Base-by-base conservation (phyloP, 2,888 invertebrate species). In the Ariolimax columbianus region DNA sequence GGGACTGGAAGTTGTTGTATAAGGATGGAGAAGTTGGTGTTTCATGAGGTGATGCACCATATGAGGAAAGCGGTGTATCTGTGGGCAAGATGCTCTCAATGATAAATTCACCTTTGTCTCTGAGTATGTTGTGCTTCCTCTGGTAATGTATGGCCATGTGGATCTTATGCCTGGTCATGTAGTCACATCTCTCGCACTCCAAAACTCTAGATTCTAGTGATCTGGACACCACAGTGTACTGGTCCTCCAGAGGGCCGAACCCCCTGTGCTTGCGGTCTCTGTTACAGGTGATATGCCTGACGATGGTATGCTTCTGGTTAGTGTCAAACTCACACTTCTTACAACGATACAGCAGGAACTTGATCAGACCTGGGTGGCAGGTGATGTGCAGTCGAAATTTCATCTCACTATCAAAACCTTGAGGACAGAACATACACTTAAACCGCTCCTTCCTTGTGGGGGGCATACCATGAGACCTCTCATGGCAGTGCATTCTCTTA, bases 371-470 rank as follows among this genome's bases (percentile, higher is more conserved):
- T 19, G 89, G 89, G 82, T 89, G 89, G 70, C 89, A 88, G n/a
- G 85, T 86, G 30, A 89, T 86, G 77, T 89, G 89, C 11, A 85
- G 84, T 55, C 73, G 79, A 80, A 89, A 89, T 78, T 88, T 89
- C 55, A 86, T 73, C 38, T 86, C 82, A 55, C 85, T 86, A 77
- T 88, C 88, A 83, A 89, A 88, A 14, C 88, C 87, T 66, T 89
- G 89, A n/a, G 89, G 89, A 68, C 89, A 89, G 75, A 88, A 89
- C 86, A 88, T 87, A 82, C 89, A 89, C 73, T 87, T 86, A 70
- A 89, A 89, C 19, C 89, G 82, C 3, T 88, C 86, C 68, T 88
- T 89, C n/a, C 85, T 86, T 9, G 87, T 83, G 1, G 87, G 87
- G 17, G 88, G 89, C 55, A 88, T 81, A 23, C 87, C 88, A 72